Evolutionary conservation across 2,888 invertebrate species (phyloP).

Genomic region (Galeopsomyia nigrocyanea): DNA sequence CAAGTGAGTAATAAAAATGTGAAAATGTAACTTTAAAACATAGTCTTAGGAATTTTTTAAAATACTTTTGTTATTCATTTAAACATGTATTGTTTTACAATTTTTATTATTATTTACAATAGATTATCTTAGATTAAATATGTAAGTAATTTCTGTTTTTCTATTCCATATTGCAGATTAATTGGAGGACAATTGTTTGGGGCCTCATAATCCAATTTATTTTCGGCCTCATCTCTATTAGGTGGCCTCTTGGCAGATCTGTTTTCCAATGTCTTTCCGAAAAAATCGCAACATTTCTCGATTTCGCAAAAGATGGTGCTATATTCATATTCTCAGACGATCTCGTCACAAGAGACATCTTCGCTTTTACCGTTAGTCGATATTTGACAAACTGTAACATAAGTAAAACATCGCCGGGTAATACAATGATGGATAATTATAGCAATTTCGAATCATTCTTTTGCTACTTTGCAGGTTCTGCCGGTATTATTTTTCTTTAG

Average conservation of each 20-base stretch:
- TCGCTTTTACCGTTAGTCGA: conserved; percentile 85
- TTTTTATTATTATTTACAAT: neutral
- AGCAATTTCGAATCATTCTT: too few relatives aligned
- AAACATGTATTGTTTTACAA: too few relatives aligned
- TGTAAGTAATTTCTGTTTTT: too few relatives aligned
- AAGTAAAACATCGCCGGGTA: neutral
- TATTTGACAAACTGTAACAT: neutral
- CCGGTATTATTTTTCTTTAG: conserved; percentile 95
- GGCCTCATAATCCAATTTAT: conserved; percentile 87
- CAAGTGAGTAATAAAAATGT: conserved; percentile 63
- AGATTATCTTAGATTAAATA: too few relatives aligned
- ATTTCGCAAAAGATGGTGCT: conserved; percentile 84
- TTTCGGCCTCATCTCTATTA: conserved; percentile 86
- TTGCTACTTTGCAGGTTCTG: conserved; percentile 73
- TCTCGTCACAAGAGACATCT: conserved; percentile 76
- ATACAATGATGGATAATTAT: neutral
- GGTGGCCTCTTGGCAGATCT: conserved; percentile 83
- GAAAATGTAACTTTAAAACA: too few relatives aligned
- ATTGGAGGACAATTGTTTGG: conserved; percentile 84
- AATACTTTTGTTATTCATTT: neutral
- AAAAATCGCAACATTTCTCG: conserved; percentile 82
- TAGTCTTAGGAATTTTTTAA: conserved; percentile 23
- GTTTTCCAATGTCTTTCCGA: conserved; percentile 79
- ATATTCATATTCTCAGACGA: conserved; percentile 85
- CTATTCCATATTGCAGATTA: conserved; percentile 70